Evolutionary conservation across 2,797 vertebrate genomes (phyloP), one percentile per base, ranked within the genome.

Genomic region (Xenops minutus): DNA sequence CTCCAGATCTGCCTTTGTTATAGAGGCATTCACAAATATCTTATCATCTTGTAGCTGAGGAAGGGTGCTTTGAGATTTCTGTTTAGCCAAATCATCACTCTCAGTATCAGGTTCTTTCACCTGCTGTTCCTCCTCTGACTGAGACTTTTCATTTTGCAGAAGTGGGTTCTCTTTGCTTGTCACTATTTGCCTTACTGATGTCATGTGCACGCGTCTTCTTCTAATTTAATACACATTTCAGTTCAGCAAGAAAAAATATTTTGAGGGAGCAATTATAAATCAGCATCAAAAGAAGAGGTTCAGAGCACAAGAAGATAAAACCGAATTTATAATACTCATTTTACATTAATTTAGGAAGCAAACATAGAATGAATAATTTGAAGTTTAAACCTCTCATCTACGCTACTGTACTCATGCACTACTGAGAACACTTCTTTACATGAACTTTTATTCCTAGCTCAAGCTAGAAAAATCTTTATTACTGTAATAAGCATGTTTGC

Each of bases 1-100:
- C 97, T 99, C 98, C 97, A 99, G 88, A 96, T 99, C 99, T 37
- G 99, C 98, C 96, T 98, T 98, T 86, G 99, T 99, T 96, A 99
- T 98, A 88, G 98, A 97, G 43, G 97, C 93, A 21, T 97, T 97
- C 74, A 97, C 97, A 96, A 99, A 98, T 95, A 94, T 95, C 5
- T 78, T 85, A 81, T 98, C 97, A 10, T 98, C 98, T 61, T 76
- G 98, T 18, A 97, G 98, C 56, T 98, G 97, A 88, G 92, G 88
- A 22, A 97, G 87, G 52, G 93, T 92, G 73, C 88, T 96, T 91
- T 98, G 98, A 94, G 97, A 98, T 94, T 98, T 98, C 95, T 85
- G 95, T 77, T 97, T 98, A 39, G 97, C 98, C 95, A 99, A 97
- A 97, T 99, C 98, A 62, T 99, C 98, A 95, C 95, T 98, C 87